Base-by-base conservation (phyloP, 2,113 vertebrate species). In the Indicator maculatus region DNA sequence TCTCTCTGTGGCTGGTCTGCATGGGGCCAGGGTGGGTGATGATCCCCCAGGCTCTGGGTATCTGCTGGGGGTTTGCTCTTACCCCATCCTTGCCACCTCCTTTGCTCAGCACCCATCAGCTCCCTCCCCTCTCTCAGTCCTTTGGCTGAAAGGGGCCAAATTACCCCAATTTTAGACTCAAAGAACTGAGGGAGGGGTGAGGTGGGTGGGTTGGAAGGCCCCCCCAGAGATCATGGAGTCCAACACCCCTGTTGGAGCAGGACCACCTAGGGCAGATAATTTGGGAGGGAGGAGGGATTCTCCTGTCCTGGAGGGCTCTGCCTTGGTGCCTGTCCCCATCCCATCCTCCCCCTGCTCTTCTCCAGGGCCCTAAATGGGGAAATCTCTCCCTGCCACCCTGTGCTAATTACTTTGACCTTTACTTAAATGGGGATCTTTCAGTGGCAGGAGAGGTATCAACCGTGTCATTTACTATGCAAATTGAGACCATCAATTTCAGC, bases 391-490 rank as follows among this genome's bases (percentile, higher is more conserved):
- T 20, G 65, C 82, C n/a, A 2, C 61, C 0, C 0, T 77, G 67
- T 91, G 87, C 74, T 96, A 96, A 97, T 96, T 90, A 70, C 2
- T 12, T 80, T 74, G 96, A 96, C 95, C 96, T 97, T 94, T 96
- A 92, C 93, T 93, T 95, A 66, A 94, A 77, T 38, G 13, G 79
- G 16, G 90, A 91, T 92, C 89, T 69, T 94, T 84, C 60, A 76
- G 79, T 94, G 94, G 92, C 94, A 91, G 94, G n/a, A 41, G 27
- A 96, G 91, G 78, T 89, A 96, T 92, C 86, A 83, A 45, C 89
- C 24, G 12, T 95, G 94, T 96, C 87, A 95, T 97, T 97, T 96
- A 60, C 92, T 95, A 96, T 97, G 96, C 96, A 97, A 97, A 97
- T 94, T 8, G 80, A 93, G 95, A 93, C 93, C 89, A 95, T 96